Conservation (phyloP, 37 sponge, comb jelly and placozoan species). For the Aphrocallistes beatrix region DNA sequence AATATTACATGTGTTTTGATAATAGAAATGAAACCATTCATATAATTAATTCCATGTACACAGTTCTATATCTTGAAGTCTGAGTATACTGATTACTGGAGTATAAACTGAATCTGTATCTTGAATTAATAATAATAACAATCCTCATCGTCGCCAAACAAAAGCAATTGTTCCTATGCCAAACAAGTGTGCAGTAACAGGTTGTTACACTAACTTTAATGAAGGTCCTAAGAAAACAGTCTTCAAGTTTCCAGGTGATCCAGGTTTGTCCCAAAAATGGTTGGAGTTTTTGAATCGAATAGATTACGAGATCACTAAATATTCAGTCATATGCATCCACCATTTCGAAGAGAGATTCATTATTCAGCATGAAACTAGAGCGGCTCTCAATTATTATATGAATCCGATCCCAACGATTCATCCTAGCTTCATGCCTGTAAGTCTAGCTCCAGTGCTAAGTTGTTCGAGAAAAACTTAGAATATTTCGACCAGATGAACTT, state of each 20-base stretch:
- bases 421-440: constrained; percentile 1
- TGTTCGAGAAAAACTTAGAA: background rate
- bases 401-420: background rate
- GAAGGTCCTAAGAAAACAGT: constrained; percentile 11
- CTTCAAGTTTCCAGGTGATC: constrained; percentile 13
- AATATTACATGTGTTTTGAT: too few species aligned
- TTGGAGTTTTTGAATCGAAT: constrained; percentile 11
- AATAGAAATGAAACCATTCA: too few species aligned
- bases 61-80: too few species aligned
- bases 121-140: too few species aligned
- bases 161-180: too few species aligned
- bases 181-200: constrained; percentile 11
- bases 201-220: constrained; percentile 17
- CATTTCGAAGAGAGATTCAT: constrained; percentile 9
- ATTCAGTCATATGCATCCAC: constrained; percentile 1
- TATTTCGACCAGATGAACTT: constrained; percentile 1
- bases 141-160: too few species aligned
- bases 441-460: background rate
- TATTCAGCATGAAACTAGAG: constrained; percentile 10
- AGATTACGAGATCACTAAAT: constrained; percentile 3
- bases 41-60: too few species aligned
- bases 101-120: too few species aligned
- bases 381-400: background rate
- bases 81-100: too few species aligned
- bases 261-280: background rate